Evolutionary conservation across 2,113 vertebrate species (phyloP).

Genomic region (Gadus chalcogrammus): DNA sequence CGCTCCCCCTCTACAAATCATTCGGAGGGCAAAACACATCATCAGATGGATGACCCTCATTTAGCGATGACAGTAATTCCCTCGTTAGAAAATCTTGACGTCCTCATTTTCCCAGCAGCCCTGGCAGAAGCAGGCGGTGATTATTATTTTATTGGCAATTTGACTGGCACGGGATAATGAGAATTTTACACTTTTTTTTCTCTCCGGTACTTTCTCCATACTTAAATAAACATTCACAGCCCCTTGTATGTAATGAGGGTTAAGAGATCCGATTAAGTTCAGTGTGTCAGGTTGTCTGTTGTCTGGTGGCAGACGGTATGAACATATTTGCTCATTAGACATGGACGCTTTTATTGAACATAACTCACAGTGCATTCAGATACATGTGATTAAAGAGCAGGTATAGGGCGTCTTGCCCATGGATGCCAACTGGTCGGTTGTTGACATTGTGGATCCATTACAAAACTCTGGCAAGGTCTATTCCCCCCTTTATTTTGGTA

Average conservation of each 20-base stretch:
- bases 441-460: neutral
- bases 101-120: neutral
- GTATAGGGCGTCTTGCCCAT: neutral
- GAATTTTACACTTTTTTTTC: neutral
- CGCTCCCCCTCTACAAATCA: neutral
- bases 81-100: neutral
- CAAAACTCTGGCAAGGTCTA: neutral
- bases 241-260: neutral
- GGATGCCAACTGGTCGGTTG: neutral
- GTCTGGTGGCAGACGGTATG: neutral
- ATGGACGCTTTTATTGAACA: neutral
- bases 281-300: neutral
- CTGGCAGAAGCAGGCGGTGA: neutral
- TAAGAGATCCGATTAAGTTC: too few species aligned
- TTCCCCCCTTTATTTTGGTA: too few species aligned
- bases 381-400: neutral
- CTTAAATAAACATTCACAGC: neutral
- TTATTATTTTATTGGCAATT: conserved; percentile 15
- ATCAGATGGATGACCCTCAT: conserved; percentile 5
- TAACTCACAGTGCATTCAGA: neutral
- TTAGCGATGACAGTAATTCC: conserved; percentile 4
- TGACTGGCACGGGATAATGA: neutral
- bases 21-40: neutral
- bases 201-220: neutral
- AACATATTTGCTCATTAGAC: neutral